Evolutionary conservation across 2,888 invertebrate species (phyloP).

Genomic region (Seira musarum): DNA sequence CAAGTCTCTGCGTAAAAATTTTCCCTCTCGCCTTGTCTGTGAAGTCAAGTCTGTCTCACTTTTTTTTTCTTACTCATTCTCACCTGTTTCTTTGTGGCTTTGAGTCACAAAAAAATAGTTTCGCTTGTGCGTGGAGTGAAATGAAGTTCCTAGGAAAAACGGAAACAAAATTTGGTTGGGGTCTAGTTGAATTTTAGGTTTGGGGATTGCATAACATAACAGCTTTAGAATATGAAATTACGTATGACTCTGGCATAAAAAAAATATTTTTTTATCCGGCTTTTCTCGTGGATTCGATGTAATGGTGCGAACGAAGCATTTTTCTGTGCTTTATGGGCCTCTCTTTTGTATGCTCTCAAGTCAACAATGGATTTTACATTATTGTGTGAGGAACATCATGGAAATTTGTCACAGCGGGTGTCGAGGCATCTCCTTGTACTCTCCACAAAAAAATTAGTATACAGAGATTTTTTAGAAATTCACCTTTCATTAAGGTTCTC

Average conservation of each 20-base stretch:
- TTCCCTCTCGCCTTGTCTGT: slow-evolving; percentile 23
- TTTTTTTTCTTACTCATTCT: slow-evolving; percentile 45
- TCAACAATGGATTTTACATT: background rate
- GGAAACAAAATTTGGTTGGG: too few relatives aligned
- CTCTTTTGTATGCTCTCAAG: background rate
- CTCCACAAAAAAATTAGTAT: slow-evolving; percentile 1
- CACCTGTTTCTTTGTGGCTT: slow-evolving; percentile 55
- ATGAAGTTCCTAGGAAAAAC: background rate
- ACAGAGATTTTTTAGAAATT: slow-evolving; percentile 22
- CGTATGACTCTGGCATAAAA: too few relatives aligned
- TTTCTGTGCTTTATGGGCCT: background rate
- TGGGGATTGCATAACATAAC: too few relatives aligned
- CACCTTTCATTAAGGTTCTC: slow-evolving; percentile 47
- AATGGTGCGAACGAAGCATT: background rate
- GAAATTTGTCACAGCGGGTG: slow-evolving; percentile 58
- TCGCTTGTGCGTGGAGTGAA: background rate
- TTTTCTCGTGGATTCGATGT: background rate
- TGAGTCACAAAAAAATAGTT: slow-evolving; percentile 34
- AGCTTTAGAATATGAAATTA: too few relatives aligned
- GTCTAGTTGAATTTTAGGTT: too few relatives aligned
- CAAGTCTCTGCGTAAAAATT: slow-evolving; percentile 31
- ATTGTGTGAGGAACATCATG: slow-evolving; percentile 15
- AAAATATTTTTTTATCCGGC: background rate
- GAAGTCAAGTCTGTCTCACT: too few relatives aligned
- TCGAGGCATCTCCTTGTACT: slow-evolving; percentile 16